Evolutionary conservation across 2,113 vertebrate genomes (phyloP).

Genomic region (Hippoglossus stenolepis): DNA sequence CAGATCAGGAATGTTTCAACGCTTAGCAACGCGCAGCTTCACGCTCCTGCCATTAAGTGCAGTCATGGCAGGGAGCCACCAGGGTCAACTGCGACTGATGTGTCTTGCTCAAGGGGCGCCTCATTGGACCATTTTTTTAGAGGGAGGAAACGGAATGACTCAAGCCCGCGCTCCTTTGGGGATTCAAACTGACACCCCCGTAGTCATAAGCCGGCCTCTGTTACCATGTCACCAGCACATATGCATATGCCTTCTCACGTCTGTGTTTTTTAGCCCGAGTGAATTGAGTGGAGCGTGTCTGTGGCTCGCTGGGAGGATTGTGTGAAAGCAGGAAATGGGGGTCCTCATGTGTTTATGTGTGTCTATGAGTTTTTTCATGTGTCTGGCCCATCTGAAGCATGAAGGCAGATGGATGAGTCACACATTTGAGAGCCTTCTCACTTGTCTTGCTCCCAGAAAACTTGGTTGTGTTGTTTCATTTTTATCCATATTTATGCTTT

Average conservation of each 20-base stretch:
- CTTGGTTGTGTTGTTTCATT: slow-evolving; percentile 16
- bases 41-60: slow-evolving; percentile 25
- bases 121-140: slow-evolving; percentile 24
- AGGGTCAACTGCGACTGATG: not conserved
- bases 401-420: slow-evolving; percentile 50
- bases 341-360: slow-evolving; percentile 20
- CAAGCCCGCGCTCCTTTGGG: slow-evolving; percentile 32
- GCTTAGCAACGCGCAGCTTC: slow-evolving; percentile 1
- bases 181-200: slow-evolving; percentile 45
- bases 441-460: slow-evolving; percentile 17
- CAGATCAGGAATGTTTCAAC: slow-evolving; percentile 8
- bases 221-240: slow-evolving; percentile 40
- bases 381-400: slow-evolving; percentile 29
- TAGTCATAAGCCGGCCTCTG: slow-evolving; percentile 21
- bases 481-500: slow-evolving; percentile 12
- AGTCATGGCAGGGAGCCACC: slow-evolving; percentile 15
- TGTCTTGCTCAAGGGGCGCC: slow-evolving; percentile 38
- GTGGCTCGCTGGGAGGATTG: slow-evolving; percentile 39
- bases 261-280: slow-evolving; percentile 1
- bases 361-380: not conserved
- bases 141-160: slow-evolving; percentile 35
- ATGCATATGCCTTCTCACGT: slow-evolving; percentile 3
- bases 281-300: slow-evolving; percentile 39
- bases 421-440: slow-evolving; percentile 33
- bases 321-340: slow-evolving; percentile 30